Evolutionary conservation across 92 coral and sea anemone genomes (phyloP).

Genomic region (Zoanthus sociatus): DNA sequence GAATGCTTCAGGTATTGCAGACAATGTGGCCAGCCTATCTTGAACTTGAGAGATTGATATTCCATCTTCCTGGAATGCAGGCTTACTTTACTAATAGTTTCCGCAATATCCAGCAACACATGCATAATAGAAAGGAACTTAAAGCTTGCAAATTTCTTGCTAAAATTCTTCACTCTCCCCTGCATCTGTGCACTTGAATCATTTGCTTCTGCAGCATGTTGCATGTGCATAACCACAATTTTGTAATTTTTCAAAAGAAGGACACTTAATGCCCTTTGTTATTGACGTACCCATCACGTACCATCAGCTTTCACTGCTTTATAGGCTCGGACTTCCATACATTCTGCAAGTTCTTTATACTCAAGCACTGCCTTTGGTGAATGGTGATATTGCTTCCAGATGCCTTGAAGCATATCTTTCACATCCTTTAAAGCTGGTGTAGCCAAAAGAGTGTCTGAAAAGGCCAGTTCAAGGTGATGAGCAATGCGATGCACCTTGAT

Average conservation of each 20-base stretch:
- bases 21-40: constrained; percentile 12
- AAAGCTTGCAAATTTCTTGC: constrained; percentile 5
- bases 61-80: constrained; percentile 50
- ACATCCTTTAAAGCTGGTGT: no score
- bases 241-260: constrained; percentile 43
- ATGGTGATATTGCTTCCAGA: no score
- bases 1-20: constrained; percentile 4
- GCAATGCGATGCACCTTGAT: no score
- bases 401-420: no score
- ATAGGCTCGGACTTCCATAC: constrained; percentile 2
- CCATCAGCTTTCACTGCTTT: constrained; percentile 47
- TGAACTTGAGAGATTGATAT: constrained; percentile 43
- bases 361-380: no score
- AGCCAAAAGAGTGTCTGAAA: no score
- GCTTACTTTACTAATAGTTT: constrained; percentile 26
- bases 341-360: no score
- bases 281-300: no score
- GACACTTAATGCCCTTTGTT: not conserved
- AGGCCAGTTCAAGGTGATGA: no score
- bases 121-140: constrained; percentile 19
- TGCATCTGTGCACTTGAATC: constrained; percentile 57
- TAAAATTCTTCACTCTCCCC: constrained; percentile 47
- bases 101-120: constrained; percentile 40
- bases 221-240: constrained; percentile 48
- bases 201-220: constrained; percentile 37